Evolutionary conservation across 2,113 vertebrate genomes (phyloP), one percentile per base, ranked within the genome.

Genomic region (Periophthalmodon schlosseri): DNA sequence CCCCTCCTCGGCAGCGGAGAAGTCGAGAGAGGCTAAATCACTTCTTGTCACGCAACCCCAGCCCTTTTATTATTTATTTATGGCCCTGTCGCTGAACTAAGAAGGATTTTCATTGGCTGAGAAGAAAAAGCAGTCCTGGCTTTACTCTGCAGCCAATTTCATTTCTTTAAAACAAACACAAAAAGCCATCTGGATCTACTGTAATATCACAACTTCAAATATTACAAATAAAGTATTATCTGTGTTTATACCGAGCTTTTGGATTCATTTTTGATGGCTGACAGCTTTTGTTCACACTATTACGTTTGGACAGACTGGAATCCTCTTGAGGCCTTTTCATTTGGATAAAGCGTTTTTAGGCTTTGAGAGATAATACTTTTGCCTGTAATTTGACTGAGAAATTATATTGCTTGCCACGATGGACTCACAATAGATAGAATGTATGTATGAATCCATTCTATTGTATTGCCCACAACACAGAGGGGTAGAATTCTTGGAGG

Each of bases 1-100:
- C 77, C 28, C 75, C 33, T 73, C 61, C 20, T 12, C 63, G 8
- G 34, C 63, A 47, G 70, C 54, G 5, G 69, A 67, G 18, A 39
- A 79, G 67, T 56, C 71, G 33, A 79, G 80, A 75, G 72, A 78
- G 68, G 77, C 84, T 85, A 90, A 89, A 89, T 83, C 78, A 73
- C 71, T 90, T 82, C 81, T 89, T 86, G 88, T 88, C 88, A 91
- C 87, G 88, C 91, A 89, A 91, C 72, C 81, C 81, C 57, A 15
- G 57, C 81, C 75, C 64, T 69, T 72, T 78, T 69, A 68, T 84
- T 76, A 82, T 87, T 84, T 88, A 86, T 89, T 88, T 73, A 86
- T 90, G 82, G 77, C 60, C 47, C 18, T 16, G 79, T 72, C 47
- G 39, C 78, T 70, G 23, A 67, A 83, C 79, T 75, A 69, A 49